phyloP scores from a whole-genome alignment of 2,797 vertebrate genomes.

The Poeciliopsis presidionis region DNA sequence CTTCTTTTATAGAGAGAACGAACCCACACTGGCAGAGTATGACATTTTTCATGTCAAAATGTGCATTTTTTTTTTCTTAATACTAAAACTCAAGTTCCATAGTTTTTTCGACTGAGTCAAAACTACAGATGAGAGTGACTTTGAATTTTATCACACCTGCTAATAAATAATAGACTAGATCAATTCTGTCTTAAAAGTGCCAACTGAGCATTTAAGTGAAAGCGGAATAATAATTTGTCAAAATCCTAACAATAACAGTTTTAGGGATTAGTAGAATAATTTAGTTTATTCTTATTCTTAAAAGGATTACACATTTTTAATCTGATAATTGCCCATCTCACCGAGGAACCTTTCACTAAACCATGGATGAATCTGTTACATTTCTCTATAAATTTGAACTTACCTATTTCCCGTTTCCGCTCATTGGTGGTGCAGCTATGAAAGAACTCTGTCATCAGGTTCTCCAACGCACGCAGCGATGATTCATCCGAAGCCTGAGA shows the following conservation, averaged over 20 bases:
- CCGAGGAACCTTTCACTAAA: neutral
- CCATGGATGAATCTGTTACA: neutral
- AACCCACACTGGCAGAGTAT: neutral
- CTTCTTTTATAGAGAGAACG: neutral
- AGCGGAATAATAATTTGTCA: neutral
- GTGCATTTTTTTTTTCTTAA: neutral
- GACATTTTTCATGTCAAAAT: neutral
- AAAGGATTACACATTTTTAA: neutral
- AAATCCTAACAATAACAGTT: neutral
- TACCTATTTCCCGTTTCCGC: constrained; percentile 96
- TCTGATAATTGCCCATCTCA: neutral
- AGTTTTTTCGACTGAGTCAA: neutral
- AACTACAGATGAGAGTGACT: neutral
- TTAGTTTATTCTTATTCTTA: neutral
- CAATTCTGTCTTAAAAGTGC: neutral
- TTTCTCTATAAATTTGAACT: constrained; percentile 45
- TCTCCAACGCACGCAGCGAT: constrained; percentile 93
- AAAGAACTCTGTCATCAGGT: constrained; percentile 98
- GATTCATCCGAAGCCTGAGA: constrained; percentile 92
- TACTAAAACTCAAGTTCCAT: neutral
- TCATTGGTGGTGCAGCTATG: constrained; percentile 97
- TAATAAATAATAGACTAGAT: neutral
- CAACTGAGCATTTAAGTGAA: neutral
- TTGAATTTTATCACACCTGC: neutral
- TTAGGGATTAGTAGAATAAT: neutral